These are phyloP conservation scores for Sminthurides aquaticus DNA, from an alignment of 2,888 invertebrate species.

Conservation along the genomic window DNA sequence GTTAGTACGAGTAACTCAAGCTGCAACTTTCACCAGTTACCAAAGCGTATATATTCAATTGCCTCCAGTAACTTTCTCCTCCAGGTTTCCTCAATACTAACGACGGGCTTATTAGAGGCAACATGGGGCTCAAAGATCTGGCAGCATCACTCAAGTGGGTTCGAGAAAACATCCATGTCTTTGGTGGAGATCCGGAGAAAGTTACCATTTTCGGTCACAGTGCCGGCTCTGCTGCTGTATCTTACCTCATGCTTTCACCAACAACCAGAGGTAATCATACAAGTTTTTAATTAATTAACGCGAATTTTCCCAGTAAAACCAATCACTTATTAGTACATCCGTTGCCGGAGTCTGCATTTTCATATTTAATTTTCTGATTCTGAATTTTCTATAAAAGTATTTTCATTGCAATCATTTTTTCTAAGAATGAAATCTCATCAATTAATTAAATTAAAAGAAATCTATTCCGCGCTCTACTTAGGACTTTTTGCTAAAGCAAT, in stretches of 20 bases:
- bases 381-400: no score
- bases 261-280: not conserved
- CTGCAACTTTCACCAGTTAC: no score
- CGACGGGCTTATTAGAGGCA: slow-evolving; percentile 4
- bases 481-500: slow-evolving; percentile 5
- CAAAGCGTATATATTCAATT: not conserved
- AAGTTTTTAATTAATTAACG: not conserved
- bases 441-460: no score
- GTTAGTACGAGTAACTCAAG: no score
- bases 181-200: not conserved
- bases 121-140: slow-evolving; percentile 8
- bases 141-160: slow-evolving; percentile 3
- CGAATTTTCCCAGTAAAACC: no score
- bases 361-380: no score
- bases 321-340: no score
- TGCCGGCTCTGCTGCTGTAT: slow-evolving; percentile 10
- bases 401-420: no score
- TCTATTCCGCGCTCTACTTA: no score
- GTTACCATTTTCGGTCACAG: slow-evolving; percentile 10
- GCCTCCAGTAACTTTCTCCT: not conserved
- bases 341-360: not conserved
- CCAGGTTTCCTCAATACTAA: slow-evolving; percentile 8
- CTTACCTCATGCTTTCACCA: slow-evolving; percentile 1
- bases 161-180: not conserved
- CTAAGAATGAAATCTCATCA: no score